A percentile compares a stretch with the other conserved stretches of the same genome.
Conservation (phyloP, 2,797 vertebrate species). For the Siniperca scherzeri region DNA sequence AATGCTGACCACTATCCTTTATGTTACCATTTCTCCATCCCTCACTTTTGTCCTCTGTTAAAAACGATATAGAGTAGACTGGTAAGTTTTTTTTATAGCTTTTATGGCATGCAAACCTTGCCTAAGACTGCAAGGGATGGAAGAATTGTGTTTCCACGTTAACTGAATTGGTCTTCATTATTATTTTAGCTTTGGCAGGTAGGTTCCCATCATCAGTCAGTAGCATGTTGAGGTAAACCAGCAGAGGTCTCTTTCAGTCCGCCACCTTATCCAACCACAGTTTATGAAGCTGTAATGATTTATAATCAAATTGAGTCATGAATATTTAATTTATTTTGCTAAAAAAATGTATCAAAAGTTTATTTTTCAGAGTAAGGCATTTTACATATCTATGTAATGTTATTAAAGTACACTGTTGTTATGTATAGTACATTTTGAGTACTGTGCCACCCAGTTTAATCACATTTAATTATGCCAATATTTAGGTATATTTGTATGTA, state of each 20-base stretch:
- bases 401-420: constrained; percentile 76
- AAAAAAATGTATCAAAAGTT: constrained; percentile 81
- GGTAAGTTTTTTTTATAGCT: constrained; percentile 19
- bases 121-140: constrained; percentile 71
- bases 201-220: constrained; percentile 58
- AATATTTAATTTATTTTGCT: constrained; percentile 86
- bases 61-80: constrained; percentile 40
- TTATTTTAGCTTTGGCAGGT: constrained; percentile 29
- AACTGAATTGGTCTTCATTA: constrained; percentile 40
- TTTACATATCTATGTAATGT: constrained; percentile 80
- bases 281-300: constrained; percentile 79
- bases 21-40: constrained; percentile 54
- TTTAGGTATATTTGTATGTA: constrained; percentile 73
- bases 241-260: constrained; percentile 54
- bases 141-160: constrained; percentile 46
- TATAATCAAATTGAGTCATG: constrained; percentile 73
- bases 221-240: constrained; percentile 56
- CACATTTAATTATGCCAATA: constrained; percentile 73
- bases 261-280: constrained; percentile 64
- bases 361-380: constrained; percentile 82
- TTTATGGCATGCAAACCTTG: constrained; percentile 54
- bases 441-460: constrained; percentile 69
- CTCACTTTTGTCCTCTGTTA: constrained; percentile 49
- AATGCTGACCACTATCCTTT: constrained; percentile 81
- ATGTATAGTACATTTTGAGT: constrained; percentile 75